phyloP scores from a whole-genome alignment of 2,797 vertebrate species.

The Hydrocynus forskahlii region DNA sequence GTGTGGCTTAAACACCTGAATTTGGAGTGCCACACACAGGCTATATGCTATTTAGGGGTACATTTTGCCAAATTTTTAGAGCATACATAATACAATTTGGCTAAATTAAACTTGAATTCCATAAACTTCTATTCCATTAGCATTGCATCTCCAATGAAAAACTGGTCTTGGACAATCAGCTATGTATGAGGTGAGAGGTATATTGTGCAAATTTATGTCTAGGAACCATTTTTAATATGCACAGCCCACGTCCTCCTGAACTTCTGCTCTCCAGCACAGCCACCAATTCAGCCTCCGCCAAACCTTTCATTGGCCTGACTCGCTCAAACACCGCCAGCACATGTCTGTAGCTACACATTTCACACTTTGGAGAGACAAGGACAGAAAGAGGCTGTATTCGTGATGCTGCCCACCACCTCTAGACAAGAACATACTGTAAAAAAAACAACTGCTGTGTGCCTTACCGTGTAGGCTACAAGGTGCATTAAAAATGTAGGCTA shows the following conservation, averaged over 20 bases:
- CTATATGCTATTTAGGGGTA: too few relatives aligned
- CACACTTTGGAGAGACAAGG: constrained; percentile 5
- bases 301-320: neutral
- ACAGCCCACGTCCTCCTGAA: neutral
- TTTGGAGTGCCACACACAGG: too few relatives aligned
- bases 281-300: neutral
- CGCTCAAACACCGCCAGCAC: neutral
- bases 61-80: too few relatives aligned
- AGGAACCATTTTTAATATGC: neutral
- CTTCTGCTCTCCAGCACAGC: neutral
- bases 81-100: too few relatives aligned
- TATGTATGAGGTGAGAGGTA: neutral
- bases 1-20: too few relatives aligned
- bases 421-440: neutral
- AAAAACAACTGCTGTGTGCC: too few relatives aligned
- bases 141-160: too few relatives aligned
- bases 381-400: neutral
- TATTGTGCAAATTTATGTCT: neutral
- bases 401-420: constrained; percentile 2
- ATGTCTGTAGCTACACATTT: neutral
- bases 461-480: neutral
- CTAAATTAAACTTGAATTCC: too few relatives aligned
- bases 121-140: too few relatives aligned
- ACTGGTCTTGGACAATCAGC: neutral
- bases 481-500: neutral